A percentile compares a stretch with the other conserved stretches of the same genome.
Evolutionary conservation across 2,888 invertebrate genomes (phyloP).

Genomic region (Acanthosoma haemorrhoidale): DNA sequence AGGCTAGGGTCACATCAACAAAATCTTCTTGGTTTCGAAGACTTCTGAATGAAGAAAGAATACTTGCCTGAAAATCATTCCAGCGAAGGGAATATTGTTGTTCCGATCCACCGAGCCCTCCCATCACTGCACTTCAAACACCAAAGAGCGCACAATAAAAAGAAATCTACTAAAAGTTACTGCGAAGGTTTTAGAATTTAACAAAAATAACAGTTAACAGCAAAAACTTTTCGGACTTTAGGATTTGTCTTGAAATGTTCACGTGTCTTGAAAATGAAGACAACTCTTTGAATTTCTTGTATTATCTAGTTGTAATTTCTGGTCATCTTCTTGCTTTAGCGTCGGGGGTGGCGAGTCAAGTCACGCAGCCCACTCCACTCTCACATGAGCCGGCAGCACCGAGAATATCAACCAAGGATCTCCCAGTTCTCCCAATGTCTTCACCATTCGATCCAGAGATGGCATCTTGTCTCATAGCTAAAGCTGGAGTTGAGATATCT

Average conservation of each 20-base stretch:
- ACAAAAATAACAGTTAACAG: too few relatives aligned
- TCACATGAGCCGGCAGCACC: conserved; percentile 89
- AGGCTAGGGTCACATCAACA: conserved; percentile 87
- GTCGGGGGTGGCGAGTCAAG: conserved; percentile 88
- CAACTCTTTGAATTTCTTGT: too few relatives aligned
- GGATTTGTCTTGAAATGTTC: too few relatives aligned
- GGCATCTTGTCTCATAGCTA: conserved; percentile 71
- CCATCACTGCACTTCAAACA: conserved; percentile 41
- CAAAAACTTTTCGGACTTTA: too few relatives aligned
- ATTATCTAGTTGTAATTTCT: too few relatives aligned
- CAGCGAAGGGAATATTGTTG: conserved; percentile 90
- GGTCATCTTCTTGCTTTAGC: too few relatives aligned
- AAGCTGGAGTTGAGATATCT: conserved; percentile 77
- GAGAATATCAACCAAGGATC: conserved; percentile 87
- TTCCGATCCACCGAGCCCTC: conserved; percentile 50
- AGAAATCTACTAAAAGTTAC: too few relatives aligned
- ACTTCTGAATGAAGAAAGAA: conserved; percentile 82
- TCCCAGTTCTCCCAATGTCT: conserved; percentile 88
- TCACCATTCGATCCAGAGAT: conserved; percentile 85
- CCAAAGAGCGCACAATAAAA: neutral
- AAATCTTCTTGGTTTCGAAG: conserved; percentile 86
- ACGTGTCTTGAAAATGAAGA: too few relatives aligned
- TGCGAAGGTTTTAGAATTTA: too few relatives aligned
- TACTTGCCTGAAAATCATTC: conserved; percentile 91
- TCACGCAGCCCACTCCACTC: conserved; percentile 87